Base-by-base conservation (phyloP, 2,888 invertebrate genomes). In the Hemistola chrysoprasaria region DNA sequence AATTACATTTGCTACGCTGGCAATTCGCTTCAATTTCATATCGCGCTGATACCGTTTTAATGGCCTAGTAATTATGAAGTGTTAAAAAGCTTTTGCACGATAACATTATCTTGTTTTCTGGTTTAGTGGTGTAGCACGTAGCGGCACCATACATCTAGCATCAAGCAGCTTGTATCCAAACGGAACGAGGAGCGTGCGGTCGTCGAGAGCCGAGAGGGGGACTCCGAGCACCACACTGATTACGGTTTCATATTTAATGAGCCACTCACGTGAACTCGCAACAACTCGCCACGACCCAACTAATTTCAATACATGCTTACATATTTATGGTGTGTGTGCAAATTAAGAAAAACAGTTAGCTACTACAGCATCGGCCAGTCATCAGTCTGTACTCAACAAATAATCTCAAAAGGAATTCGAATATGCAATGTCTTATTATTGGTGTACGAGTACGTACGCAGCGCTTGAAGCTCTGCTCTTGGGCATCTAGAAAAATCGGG, bases 201-300 rank as follows among this genome's bases (percentile, higher is more conserved):
- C 56, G 61, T 58, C 51, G 54, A 66, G 72, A 71, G n/a, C n/a
- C n/a, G n/a, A n/a, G n/a, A n/a, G n/a, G 75, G 73, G 74, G 72
- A 69, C 66, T 66, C 65, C 68, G 74, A 74, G 70, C 72, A 71
- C 71, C 73, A 72, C 78, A 72, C 81, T 86, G 84, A 87, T 87
- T 86, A 83, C 78, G 67, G 72, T 73, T 87, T 60, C 81, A 87
- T 86, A 81, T 85, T 86, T 86, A 78, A 87, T 85, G 85, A 80
- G 74, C 71, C 77, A 75, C 82, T 81, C 78, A 75, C 76, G 65
- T 70, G 74, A 71, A 65, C 66, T 64, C 67, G 67, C 61, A 67
- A 58, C 62, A 67, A 58, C 62, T 61, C 59, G 45, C 62, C 65
- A 68, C 76, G 58, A 68, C 69, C 67, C 65, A 78, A 80, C 80